phyloP scores from a whole-genome alignment of 92 coral and sea anemone species.

The Porites cylindrica region DNA sequence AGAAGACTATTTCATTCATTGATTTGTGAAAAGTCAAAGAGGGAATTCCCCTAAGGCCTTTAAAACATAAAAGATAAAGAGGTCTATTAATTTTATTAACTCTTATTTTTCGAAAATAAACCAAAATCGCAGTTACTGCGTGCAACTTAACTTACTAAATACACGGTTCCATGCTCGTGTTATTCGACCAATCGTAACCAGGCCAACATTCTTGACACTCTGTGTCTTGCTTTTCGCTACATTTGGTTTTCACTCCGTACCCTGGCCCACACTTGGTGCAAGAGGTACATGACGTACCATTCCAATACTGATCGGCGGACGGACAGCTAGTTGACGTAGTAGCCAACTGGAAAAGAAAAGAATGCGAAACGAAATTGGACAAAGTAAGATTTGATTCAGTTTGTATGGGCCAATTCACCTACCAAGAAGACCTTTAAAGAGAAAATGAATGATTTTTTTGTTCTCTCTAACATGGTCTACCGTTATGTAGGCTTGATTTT shows the following conservation, averaged over 20 bases:
- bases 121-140: too few species aligned
- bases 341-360: slow-evolving; percentile 7
- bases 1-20: too few species aligned
- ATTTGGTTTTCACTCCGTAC: not conserved
- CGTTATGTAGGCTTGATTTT: too few species aligned
- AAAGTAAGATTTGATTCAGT: not conserved
- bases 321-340: not conserved
- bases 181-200: not conserved
- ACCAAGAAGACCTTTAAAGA: too few species aligned
- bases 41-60: too few species aligned
- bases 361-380: not conserved
- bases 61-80: too few species aligned
- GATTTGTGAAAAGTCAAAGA: too few species aligned
- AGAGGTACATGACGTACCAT: not conserved
- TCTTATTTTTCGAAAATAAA: too few species aligned
- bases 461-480: too few species aligned
- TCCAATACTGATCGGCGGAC: not conserved
- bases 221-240: not conserved
- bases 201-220: not conserved
- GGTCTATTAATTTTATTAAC: too few species aligned
- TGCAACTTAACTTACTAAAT: not conserved
- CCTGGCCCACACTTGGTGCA: not conserved
- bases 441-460: too few species aligned
- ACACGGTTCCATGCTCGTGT: slow-evolving; percentile 1
- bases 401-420: too few species aligned